Evolutionary conservation across 2,113 vertebrate species (phyloP).

Genomic region (Motacilla tschutschensis): DNA sequence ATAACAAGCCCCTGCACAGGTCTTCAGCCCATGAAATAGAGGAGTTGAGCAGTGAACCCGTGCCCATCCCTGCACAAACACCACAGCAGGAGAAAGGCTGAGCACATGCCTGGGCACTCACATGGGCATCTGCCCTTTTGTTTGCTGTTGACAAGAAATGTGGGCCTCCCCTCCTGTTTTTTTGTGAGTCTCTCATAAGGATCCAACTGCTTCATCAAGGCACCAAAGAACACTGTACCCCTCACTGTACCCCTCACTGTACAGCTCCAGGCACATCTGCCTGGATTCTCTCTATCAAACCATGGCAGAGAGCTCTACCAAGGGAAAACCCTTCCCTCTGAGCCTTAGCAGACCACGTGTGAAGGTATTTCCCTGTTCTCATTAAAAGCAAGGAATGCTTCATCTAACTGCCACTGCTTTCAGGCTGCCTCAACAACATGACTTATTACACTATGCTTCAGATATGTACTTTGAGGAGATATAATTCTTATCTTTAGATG

Average conservation of each 20-base stretch:
- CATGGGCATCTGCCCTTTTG: background rate
- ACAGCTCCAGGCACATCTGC: background rate
- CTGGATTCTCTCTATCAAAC: background rate
- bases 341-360: background rate
- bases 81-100: background rate
- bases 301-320: background rate
- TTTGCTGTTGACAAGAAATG: background rate
- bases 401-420: slow-evolving; percentile 14
- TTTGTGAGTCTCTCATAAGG: background rate
- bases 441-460: slow-evolving; percentile 3
- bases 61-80: background rate
- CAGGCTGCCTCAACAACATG: background rate
- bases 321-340: background rate
- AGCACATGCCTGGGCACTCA: background rate
- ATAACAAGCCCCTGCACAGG: background rate
- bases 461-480: slow-evolving; percentile 14
- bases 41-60: background rate
- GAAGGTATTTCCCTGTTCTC: background rate
- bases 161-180: background rate
- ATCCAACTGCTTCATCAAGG: background rate
- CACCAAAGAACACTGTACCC: background rate
- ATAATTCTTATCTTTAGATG: slow-evolving; percentile 47
- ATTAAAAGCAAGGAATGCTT: slow-evolving; percentile 4
- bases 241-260: background rate
- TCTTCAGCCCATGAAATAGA: background rate